Percentiles rank a stretch among this genome's conserved stretches.
These are phyloP conservation scores for Ferrisia virgata DNA, from an alignment of 2,888 invertebrate genomes.

Conservation along the genomic window DNA sequence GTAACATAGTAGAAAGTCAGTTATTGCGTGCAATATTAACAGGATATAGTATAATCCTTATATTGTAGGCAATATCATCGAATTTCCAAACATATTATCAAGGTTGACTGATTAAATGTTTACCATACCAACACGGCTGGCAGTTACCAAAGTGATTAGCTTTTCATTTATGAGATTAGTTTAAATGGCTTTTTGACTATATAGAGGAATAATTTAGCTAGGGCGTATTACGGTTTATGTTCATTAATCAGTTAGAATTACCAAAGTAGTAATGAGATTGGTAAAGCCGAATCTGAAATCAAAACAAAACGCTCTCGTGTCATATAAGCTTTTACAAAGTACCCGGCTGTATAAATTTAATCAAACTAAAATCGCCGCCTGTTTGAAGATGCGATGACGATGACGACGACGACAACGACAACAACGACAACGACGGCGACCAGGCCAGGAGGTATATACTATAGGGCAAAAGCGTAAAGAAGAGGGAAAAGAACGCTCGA, in stretches of 20 bases:
- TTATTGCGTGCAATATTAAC: neutral
- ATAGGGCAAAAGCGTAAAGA: neutral
- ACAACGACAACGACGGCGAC: neutral
- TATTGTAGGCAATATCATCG: slow-evolving; percentile 19
- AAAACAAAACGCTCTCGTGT: neutral
- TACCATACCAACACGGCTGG: neutral
- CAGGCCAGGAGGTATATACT: neutral
- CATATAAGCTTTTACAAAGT: neutral
- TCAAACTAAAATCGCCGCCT: neutral
- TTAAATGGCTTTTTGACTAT: slow-evolving; percentile 9
- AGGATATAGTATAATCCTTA: neutral
- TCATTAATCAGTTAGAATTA: neutral
- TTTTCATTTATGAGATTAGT: slow-evolving; percentile 1
- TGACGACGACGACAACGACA: neutral
- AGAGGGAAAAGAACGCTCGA: neutral
- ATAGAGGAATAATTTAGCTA: neutral
- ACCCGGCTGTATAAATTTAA: neutral
- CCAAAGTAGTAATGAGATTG: neutral
- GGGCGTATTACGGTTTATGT: neutral
- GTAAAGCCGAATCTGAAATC: neutral
- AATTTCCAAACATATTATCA: neutral
- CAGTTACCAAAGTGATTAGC: neutral
- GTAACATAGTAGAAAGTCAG: neutral
- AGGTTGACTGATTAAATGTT: neutral
- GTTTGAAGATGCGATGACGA: neutral